A percentile compares a stretch with the other conserved stretches of the same genome.
phyloP scores from a whole-genome alignment of 30 jellyfish, hydroid and myxozoan species.

The Haliclystus octoradiatus region DNA sequence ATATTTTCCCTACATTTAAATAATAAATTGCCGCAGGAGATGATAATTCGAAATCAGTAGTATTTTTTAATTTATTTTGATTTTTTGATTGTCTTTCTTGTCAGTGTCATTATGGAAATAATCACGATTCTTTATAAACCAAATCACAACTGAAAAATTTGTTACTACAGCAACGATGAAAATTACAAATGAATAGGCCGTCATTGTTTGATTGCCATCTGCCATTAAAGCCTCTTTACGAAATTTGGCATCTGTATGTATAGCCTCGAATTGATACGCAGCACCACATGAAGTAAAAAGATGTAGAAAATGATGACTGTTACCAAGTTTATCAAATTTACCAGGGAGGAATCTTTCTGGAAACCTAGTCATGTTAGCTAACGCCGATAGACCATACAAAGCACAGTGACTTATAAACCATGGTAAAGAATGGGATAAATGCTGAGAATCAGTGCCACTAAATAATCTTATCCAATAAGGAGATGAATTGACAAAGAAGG shows the following conservation, averaged over 20 bases:
- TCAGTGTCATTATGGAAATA: too few species aligned
- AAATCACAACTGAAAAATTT: background rate
- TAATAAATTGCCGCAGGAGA: too few species aligned
- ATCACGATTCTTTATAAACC: background rate
- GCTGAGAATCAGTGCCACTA: constrained; percentile 26
- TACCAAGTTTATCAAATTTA: constrained; percentile 73
- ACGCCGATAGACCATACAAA: constrained; percentile 54
- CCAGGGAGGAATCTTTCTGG: constrained; percentile 94
- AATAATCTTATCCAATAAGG: constrained; percentile 69
- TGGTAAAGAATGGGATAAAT: constrained; percentile 21
- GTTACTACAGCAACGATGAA: background rate
- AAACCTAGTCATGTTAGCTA: constrained; percentile 61
- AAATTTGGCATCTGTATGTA: background rate
- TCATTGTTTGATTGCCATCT: background rate
- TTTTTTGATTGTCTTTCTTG: too few species aligned
- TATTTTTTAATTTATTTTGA: too few species aligned
- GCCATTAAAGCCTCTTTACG: background rate
- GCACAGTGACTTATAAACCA: constrained; percentile 42
- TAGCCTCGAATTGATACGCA: constrained; percentile 49
- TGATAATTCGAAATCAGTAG: too few species aligned
- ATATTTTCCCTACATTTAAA: too few species aligned
- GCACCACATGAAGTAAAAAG: constrained; percentile 75
- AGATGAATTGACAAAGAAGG: constrained; percentile 76
- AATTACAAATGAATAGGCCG: background rate
- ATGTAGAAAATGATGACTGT: constrained; percentile 86